Base-by-base conservation (phyloP, 1,140 invertebrate genomes). In the Drosophila mojavensis region DNA sequence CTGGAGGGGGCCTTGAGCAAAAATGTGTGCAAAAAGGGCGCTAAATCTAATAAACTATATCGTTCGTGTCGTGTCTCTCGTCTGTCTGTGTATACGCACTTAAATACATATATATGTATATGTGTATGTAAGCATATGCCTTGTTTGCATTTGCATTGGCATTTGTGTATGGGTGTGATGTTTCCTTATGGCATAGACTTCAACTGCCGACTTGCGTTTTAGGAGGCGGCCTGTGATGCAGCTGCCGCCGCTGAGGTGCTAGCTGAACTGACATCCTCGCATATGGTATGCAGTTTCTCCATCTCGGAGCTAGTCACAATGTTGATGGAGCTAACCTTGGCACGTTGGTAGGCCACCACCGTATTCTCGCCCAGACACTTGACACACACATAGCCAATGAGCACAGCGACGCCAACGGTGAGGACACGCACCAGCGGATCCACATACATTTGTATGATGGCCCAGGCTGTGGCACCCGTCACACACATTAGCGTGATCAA, bases 301-400 rank as follows among this genome's bases (percentile, higher is more conserved):
- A 91, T 91, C 51, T 91, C 89, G 2, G 85, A 81, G 53, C 79
- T 92, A 47, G 91, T 89, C 17, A 97, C 93, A 78, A 98, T 98
- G 79, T 95, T 96, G n/a, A 98, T 94, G 1, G 96, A 96, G 7
- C 96, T 97, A 11, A 98, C 96, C 93, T 97, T 97, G 63, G 97
- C 97, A 36, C 97, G 94, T 81, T 97, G 96, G 93, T 97, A 97
- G 10, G 97, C 97, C 45, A 96, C 95, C 9, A 97, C 95, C 1
- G 97, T 97, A 89, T 97, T 97, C 81, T 97, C 94, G 56, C 97
- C 96, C 45, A 98, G 93, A 91, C 97, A 97, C 92, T 92, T 97
- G 77, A 97, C 94, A 60, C 96, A 97, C 56, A 98, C 94, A 88
- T 98, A 98, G 76, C 96, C 96, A 60, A 97, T 94, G 65, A 98